Base-by-base conservation (phyloP, 2,113 vertebrate species). In the Laterallus jamaicensis region DNA sequence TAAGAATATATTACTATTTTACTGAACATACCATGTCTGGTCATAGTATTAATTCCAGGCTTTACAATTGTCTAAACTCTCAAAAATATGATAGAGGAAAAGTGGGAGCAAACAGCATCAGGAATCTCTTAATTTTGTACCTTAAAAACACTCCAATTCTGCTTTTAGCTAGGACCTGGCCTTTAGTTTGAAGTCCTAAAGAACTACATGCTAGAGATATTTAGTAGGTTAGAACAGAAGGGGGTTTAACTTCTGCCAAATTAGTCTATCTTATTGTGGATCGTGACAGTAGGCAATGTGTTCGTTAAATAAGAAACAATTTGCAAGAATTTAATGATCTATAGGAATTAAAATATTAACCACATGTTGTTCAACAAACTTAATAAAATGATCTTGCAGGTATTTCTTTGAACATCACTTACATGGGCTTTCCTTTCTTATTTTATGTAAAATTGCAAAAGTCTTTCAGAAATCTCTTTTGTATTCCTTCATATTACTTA, bases 391-490 rank as follows among this genome's bases (percentile, higher is more conserved):
- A n/a, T 63, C 42, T 86, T 64, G 29, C 31, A 75, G 24, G 6
- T 3, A 42, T 68, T 62, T 67, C 58, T 80, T 86, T 80, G 37
- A 87, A 93, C 6, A 47, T 75, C 69, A 79, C 37, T 73, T 97
- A 97, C 89, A 42, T 83, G 56, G 37, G 20, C 47, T 77, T 82
- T 64, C 28, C 14, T 94, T 28, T 82, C 47, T 55, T 88, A 13
- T 42, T 59, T 91, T 68, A 35, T 55, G 6, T 29, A 42, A 82
- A 88, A 16, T 66, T 47, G 31, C 39, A 37, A 92, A 74, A 31
- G 15, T 77, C 47, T 71, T 90, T n/a, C 21, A 95, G 50, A 86
- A 96, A 35, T 75, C 10, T 87, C 40, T 90, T 76, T 39, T 95
- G 14, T 28, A 91, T 31, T 39, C 91, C 50, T 92, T 95, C 14